Percentiles rank a stretch among this genome's conserved stretches.
These are phyloP conservation scores for Aphidius gifuensis DNA, from an alignment of 1,140 invertebrate genomes.

Conservation along the genomic window DNA sequence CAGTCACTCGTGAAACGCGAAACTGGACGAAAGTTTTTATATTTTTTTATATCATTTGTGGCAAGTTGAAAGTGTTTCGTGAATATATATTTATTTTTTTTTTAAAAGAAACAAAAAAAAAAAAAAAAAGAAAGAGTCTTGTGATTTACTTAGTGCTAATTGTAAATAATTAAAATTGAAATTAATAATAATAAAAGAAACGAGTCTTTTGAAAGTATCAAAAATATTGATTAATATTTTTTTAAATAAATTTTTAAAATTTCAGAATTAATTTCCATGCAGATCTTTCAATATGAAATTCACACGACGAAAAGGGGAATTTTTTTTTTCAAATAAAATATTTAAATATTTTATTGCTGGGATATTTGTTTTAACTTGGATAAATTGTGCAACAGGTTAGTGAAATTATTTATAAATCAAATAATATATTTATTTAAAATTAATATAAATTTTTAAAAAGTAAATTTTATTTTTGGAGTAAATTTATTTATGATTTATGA, in stretches of 20 bases:
- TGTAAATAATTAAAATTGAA: not conserved
- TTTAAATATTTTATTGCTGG: too few relatives aligned
- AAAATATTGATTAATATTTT: too few relatives aligned
- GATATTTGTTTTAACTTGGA: not conserved
- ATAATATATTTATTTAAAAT: too few relatives aligned
- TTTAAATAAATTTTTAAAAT: too few relatives aligned
- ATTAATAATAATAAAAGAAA: not conserved
- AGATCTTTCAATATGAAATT: not conserved
- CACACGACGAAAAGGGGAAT: too few relatives aligned
- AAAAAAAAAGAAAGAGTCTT: not conserved
- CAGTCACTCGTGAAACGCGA: conserved; percentile 46
- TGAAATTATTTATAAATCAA: not conserved
- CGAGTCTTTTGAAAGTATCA: too few relatives aligned
- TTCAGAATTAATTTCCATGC: conserved; percentile 14
- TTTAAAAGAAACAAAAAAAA: not conserved
- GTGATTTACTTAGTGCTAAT: not conserved
- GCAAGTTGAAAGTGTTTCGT: conserved; percentile 14
- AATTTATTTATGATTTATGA: too few relatives aligned
- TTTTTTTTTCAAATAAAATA: too few relatives aligned
- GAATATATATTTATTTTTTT: conserved; percentile 3
- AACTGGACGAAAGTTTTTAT: conserved; percentile 41
- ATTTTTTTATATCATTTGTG: conserved; percentile 3
- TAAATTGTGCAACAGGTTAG: conserved; percentile 14
- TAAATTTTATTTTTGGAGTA: too few relatives aligned
- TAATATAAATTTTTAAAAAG: too few relatives aligned